These are phyloP conservation scores for Caiman crocodilus DNA, from an alignment of 2,797 vertebrate species.

Conservation along the genomic window DNA sequence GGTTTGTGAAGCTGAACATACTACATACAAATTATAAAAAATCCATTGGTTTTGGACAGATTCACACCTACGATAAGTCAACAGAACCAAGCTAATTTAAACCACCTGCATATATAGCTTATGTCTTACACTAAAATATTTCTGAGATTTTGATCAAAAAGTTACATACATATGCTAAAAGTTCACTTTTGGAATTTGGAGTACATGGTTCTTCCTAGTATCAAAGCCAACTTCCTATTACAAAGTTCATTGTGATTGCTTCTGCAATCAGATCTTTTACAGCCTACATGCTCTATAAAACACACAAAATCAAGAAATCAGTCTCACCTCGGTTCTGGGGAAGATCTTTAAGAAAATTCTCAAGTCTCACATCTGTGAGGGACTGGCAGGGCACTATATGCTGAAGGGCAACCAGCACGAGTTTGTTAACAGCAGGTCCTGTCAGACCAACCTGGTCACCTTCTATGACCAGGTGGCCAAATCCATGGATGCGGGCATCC, in stretches of 20 bases:
- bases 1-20: not conserved
- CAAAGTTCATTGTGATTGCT: not conserved
- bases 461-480: too few species aligned
- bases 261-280: not conserved
- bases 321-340: too few species aligned
- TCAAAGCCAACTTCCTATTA: not conserved
- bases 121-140: not conserved
- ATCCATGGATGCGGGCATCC: too few species aligned
- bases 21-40: not conserved
- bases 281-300: too few species aligned
- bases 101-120: not conserved
- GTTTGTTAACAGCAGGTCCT: too few species aligned
- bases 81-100: not conserved
- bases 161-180: not conserved
- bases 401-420: too few species aligned
- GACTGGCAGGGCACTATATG: too few species aligned
- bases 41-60: too few species aligned
- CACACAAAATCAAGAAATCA: not conserved
- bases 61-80: too few species aligned
- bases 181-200: not conserved
- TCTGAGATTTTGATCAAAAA: not conserved
- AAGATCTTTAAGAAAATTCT: too few species aligned
- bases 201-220: not conserved
- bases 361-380: too few species aligned
- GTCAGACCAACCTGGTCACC: too few species aligned